phyloP scores from a whole-genome alignment of 2,113 vertebrate species.

The Opisthocomus hoazin region DNA sequence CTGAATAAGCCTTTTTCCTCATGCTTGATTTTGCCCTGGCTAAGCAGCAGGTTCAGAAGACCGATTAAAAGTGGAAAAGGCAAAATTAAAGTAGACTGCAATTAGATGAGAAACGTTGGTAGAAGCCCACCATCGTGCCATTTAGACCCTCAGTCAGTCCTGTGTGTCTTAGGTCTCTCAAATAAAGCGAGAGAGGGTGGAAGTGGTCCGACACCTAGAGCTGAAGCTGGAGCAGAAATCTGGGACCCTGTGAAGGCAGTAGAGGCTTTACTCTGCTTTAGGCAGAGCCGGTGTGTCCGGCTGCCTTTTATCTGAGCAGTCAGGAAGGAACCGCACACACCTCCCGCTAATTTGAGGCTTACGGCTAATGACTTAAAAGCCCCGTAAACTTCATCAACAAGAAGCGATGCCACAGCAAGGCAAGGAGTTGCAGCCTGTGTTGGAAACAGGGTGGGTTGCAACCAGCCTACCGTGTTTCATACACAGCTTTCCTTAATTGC shows the following conservation, averaged over 20 bases:
- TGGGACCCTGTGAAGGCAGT: neutral
- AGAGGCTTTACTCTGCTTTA: neutral
- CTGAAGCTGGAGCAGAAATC: neutral
- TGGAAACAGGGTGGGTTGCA: neutral
- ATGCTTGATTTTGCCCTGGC: conserved; percentile 29
- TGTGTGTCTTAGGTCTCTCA: neutral
- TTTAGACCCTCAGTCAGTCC: conserved; percentile 21
- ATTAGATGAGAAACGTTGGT: neutral
- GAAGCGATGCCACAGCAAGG: neutral
- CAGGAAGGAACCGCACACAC: neutral
- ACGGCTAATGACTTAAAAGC: neutral
- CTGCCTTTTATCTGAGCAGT: neutral
- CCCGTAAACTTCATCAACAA: neutral
- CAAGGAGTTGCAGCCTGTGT: neutral
- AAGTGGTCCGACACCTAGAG: neutral
- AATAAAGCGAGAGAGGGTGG: neutral
- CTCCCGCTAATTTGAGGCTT: neutral
- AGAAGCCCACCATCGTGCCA: neutral
- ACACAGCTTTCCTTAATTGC: neutral
- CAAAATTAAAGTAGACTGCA: neutral
- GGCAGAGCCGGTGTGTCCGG: neutral
- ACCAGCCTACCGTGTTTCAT: neutral
- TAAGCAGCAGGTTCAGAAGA: neutral
- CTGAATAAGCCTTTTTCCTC: conserved; percentile 55
- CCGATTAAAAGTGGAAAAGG: neutral